These are phyloP conservation scores for Pipistrellus pipistrellus DNA, from an alignment of 2,797 vertebrate genomes.

Conservation along the genomic window DNA sequence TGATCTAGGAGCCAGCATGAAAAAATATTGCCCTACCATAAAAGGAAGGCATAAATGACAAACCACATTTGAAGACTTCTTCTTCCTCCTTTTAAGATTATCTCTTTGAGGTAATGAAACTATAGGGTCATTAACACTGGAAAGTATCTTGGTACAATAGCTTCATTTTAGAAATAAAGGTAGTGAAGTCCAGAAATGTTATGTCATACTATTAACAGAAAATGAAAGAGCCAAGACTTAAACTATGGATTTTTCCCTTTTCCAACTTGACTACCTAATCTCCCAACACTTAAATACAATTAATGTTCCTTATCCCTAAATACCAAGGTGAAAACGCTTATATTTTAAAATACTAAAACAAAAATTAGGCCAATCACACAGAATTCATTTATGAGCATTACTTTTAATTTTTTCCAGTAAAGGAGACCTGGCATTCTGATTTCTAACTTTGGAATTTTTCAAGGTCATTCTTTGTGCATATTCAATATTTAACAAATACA, in stretches of 20 bases:
- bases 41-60: background rate
- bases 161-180: background rate
- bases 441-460: background rate
- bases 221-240: background rate
- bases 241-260: background rate
- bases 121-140: background rate
- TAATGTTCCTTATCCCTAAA: background rate
- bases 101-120: background rate
- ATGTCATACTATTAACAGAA: background rate
- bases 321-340: background rate
- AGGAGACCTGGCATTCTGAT: background rate
- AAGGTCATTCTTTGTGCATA: background rate
- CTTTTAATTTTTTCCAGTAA: background rate
- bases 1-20: background rate
- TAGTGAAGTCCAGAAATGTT: background rate
- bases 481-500: constrained; percentile 23
- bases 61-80: background rate
- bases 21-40: background rate
- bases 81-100: background rate
- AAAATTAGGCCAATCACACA: background rate
- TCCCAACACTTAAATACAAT: background rate
- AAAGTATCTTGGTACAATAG: background rate
- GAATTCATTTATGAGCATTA: background rate
- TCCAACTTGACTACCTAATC: background rate
- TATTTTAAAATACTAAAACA: background rate